phyloP scores from a whole-genome alignment of 37 sponge, comb jelly and placozoan genomes.

The Eunapius fragilis region DNA sequence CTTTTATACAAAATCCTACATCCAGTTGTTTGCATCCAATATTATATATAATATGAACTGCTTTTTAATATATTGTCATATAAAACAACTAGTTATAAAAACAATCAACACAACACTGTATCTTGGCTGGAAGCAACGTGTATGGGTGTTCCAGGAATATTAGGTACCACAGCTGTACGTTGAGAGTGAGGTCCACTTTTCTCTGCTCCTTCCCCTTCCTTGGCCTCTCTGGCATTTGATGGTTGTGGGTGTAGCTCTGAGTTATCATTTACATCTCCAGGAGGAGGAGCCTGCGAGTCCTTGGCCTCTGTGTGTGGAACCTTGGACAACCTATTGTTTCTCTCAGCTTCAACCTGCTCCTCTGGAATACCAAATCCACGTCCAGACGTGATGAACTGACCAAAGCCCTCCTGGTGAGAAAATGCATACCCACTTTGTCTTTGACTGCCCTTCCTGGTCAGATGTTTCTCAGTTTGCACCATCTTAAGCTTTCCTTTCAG shows the following conservation, averaged over 20 bases:
- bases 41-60: too few relatives aligned
- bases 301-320: neutral
- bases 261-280: neutral
- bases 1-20: too few relatives aligned
- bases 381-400: constrained; percentile 66
- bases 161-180: neutral
- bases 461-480: neutral
- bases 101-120: neutral
- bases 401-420: constrained; percentile 81
- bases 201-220: neutral
- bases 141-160: neutral
- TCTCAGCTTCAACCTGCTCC: constrained; percentile 23
- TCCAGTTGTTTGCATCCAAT: too few relatives aligned
- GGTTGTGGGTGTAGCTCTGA: neutral
- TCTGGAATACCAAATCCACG: constrained; percentile 26
- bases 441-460: neutral
- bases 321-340: neutral
- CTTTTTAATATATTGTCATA: neutral
- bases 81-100: neutral
- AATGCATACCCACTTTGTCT: constrained; percentile 83
- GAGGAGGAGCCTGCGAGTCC: neutral
- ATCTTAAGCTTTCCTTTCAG: constrained; percentile 43
- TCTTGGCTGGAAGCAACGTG: neutral
- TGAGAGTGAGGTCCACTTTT: neutral
- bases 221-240: neutral